Base-by-base conservation (phyloP, 2,888 invertebrate species). In the Troides helena region DNA sequence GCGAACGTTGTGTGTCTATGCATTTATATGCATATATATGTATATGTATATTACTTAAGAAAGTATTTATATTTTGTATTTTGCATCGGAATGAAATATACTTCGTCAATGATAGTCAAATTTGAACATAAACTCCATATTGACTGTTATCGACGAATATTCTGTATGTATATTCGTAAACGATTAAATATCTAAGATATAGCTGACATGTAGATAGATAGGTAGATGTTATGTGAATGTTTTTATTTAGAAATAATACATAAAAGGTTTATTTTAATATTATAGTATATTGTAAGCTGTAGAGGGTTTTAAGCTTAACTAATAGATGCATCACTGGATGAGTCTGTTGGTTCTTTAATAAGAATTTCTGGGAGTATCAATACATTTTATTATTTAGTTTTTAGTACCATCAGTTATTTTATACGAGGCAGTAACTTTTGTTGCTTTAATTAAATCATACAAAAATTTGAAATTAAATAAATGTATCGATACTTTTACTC, bases 191-290 rank as follows among this genome's bases (percentile, higher is more conserved):
- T 75, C 73, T 61, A 71, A 77, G 77, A 76, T 77, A 77, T 77
- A 77, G 77, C 73, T 75, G 81, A 78, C 77, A 79, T 78, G 88
- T 88, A 88, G 88, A 86, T 84, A 80, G 83, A 83, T 85, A 90
- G 90, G 90, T 90, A 91, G 91, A 90, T 90, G 90, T 90, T 90
- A 89, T 89, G 86, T 87, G 86, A 81, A 83, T 85, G 84, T 81
- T 76, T 72, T 71, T 70, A 4, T 30, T 30, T 72, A 71, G 65
- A 68, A 71, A 67, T 72, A 30, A 30, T 30, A 30, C 73, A 71
- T 68, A 67, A 14, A n/a, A 78, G 76, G 77, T 74, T 74, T 75
- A 62, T 76, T 77, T 78, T 79, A 10, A 72, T 75, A 74, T 76
- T 76, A 80, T 84, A 86, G 84, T 76, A 72, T 69, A 71, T 69